Evolutionary conservation across 2,113 vertebrate genomes (phyloP).

Genomic region (Corvus moneduloides): DNA sequence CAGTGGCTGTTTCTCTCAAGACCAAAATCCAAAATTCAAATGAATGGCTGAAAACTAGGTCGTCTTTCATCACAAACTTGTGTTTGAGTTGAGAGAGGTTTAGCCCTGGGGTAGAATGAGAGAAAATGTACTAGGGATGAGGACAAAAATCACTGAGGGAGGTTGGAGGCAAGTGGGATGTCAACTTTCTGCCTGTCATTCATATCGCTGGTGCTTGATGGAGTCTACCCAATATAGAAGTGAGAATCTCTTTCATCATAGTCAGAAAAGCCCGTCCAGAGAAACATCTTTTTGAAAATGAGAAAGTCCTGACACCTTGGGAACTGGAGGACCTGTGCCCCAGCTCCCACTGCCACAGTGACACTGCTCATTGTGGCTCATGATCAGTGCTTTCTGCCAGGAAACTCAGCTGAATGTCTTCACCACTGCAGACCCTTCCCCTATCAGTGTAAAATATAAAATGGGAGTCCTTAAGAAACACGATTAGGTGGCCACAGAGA

Average conservation of each 20-base stretch:
- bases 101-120: neutral
- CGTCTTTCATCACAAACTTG: neutral
- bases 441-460: neutral
- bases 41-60: neutral
- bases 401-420: neutral
- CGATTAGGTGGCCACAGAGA: neutral
- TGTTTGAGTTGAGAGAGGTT: neutral
- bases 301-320: neutral
- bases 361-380: neutral
- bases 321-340: neutral
- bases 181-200: neutral
- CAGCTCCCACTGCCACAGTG: neutral
- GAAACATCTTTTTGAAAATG: neutral
- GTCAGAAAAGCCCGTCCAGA: neutral
- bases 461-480: neutral
- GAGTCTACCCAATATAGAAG: neutral
- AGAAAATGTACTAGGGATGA: neutral
- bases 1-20: neutral
- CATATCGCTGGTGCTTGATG: fast-evolving
- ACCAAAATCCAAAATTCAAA: neutral
- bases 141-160: neutral
- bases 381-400: neutral
- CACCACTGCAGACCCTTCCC: neutral
- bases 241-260: neutral
- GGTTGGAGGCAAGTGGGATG: neutral